Percentiles rank a stretch among this genome's conserved stretches.
These are phyloP conservation scores for Xestoiulus laeticollis DNA, from an alignment of 2,888 invertebrate genomes.

Conservation along the genomic window DNA sequence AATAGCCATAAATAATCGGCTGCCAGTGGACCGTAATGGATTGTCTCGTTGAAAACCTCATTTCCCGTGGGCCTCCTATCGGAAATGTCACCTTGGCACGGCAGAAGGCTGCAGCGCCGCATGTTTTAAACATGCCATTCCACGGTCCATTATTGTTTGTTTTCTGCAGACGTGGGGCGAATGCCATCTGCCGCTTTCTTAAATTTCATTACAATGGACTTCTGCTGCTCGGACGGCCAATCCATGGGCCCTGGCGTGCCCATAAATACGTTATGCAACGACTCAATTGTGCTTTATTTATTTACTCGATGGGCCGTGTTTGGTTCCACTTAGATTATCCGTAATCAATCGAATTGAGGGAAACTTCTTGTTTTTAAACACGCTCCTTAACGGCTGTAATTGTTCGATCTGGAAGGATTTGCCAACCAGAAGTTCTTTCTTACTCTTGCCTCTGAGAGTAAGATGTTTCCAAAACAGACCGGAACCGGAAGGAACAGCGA, in stretches of 20 bases:
- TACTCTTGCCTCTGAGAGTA: not conserved
- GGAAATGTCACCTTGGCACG: conserved; percentile 42
- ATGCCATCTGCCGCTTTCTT: conserved; percentile 43
- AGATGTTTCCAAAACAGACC: too few relatives aligned
- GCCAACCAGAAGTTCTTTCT: not conserved
- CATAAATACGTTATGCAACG: conserved; percentile 38
- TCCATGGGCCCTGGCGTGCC: conserved; percentile 1
- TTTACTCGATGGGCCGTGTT: conserved; percentile 21
- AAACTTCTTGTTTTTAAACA: conserved; percentile 12
- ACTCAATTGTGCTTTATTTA: conserved; percentile 30
- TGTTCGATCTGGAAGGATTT: not conserved
- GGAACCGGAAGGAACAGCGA: not conserved
- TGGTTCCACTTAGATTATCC: not conserved
- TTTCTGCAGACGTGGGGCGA: conserved; percentile 14
- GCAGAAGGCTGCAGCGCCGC: conserved; percentile 24
- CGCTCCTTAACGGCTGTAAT: not conserved
- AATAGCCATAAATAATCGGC: conserved; percentile 38
- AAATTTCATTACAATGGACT: conserved; percentile 43
- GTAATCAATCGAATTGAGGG: conserved; percentile 32
- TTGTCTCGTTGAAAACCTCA: conserved; percentile 44
- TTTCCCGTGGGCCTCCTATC: conserved; percentile 47
- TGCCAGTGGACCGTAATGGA: conserved; percentile 41
- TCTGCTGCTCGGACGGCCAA: not conserved
- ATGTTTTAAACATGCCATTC: conserved; percentile 41
- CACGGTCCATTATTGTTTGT: conserved; percentile 22